phyloP scores from a whole-genome alignment of 2,797 vertebrate species.

The Champsocephalus esox region DNA sequence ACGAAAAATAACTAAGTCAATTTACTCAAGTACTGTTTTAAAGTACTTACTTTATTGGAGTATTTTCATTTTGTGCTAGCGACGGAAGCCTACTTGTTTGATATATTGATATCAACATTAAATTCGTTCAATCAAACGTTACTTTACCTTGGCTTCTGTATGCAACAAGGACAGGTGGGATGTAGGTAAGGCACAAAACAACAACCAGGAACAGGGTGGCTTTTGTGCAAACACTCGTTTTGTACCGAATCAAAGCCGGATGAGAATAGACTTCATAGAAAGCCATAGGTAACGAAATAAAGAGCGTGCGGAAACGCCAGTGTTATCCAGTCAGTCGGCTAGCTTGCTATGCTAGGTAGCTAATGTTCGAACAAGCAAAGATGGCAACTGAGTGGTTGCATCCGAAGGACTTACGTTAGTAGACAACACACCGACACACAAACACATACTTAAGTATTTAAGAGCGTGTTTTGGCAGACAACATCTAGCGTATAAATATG shows the following conservation, averaged over 20 bases:
- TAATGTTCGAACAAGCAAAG: slow-evolving; percentile 20
- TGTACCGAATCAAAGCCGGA: slow-evolving; percentile 87
- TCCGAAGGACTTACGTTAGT: background rate
- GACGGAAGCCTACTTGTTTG: background rate
- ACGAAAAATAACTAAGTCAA: no score
- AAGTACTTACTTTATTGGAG: no score
- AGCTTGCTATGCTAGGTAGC: slow-evolving; percentile 17
- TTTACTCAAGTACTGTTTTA: no score
- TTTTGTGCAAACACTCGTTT: slow-evolving; percentile 89
- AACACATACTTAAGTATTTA: background rate
- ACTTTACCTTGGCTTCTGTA: slow-evolving; percentile 93
- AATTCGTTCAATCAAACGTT: no score
- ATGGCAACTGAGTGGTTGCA: slow-evolving; percentile 18
- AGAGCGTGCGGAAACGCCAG: background rate
- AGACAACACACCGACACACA: background rate
- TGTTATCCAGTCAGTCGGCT: background rate
- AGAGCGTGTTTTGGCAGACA: background rate
- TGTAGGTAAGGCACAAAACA: slow-evolving; percentile 89
- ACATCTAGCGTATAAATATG: background rate
- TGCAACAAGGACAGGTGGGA: slow-evolving; percentile 91
- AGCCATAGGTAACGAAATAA: slow-evolving; percentile 80
- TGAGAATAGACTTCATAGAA: slow-evolving; percentile 91
- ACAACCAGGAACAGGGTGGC: slow-evolving; percentile 87
- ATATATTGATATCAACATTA: no score
- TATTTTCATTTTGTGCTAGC: no score